Percentiles rank a stretch among this genome's conserved stretches.
These are phyloP conservation scores for Gymnopithys bicolor DNA, from an alignment of 2,797 vertebrate genomes.

Conservation along the genomic window DNA sequence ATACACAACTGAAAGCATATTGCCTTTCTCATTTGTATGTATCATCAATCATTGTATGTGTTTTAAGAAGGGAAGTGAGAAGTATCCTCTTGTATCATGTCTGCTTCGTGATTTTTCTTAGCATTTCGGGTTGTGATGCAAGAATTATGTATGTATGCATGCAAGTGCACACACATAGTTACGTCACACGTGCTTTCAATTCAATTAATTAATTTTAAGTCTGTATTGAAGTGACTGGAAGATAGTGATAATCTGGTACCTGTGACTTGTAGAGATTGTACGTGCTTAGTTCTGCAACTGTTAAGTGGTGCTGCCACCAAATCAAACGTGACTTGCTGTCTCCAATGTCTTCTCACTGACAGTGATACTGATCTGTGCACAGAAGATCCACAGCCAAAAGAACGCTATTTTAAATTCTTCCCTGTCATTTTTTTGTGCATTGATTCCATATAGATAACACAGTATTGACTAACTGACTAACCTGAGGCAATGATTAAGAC, in stretches of 20 bases:
- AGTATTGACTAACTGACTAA: neutral
- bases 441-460: neutral
- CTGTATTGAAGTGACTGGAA: neutral
- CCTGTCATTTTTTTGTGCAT: neutral
- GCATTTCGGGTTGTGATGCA: neutral
- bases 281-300: neutral
- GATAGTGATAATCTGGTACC: neutral
- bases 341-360: neutral
- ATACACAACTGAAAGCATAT: neutral
- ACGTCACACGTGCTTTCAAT: neutral
- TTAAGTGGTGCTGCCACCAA: neutral
- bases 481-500: neutral
- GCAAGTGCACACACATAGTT: neutral
- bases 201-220: neutral
- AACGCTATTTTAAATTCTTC: neutral
- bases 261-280: neutral
- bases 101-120: neutral
- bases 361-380: neutral
- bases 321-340: neutral
- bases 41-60: neutral
- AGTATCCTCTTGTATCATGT: neutral
- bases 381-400: neutral
- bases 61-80: neutral
- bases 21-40: neutral
- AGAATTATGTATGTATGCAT: neutral